Evolutionary conservation across 2,888 invertebrate genomes (phyloP), one percentile per base, ranked within the genome.

Genomic region (Invenusta paracnida): DNA sequence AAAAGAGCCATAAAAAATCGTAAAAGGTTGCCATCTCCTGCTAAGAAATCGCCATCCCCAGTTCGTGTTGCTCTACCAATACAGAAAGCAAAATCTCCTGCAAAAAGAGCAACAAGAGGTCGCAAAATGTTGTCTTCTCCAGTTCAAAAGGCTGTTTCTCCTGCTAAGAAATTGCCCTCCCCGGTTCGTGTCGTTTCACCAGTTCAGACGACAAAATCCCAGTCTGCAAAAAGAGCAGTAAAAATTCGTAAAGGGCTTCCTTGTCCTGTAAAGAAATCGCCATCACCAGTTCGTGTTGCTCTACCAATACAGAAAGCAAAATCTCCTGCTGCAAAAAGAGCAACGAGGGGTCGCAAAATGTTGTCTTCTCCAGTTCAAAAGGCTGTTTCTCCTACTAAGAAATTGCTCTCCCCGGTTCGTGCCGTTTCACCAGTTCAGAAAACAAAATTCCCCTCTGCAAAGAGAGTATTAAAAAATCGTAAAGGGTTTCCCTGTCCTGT

Each of bases 21-120:
- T n/a, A 73, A 73, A 25, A 73, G 73, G 73, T 73, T 23, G 23
- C 73, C 73, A 73, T 73, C 73, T 73, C 73, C 73, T 5, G 27
- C 2, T 73, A 25, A 73, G 23, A 13, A 73, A 73, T 5, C 73
- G 5, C 11, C 73, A 23, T 73, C 73, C 2, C 73, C 73, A 25
- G 73, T 23, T 73, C 5, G 73, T 2, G 23, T 13, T 13, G 5
- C 73, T 73, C 73, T 25, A n/a, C 23, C 73, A 23, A 5, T 73
- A n/a, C 11, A 13, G 17, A 13, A 23, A 73, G 73, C 73, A n/a
- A 73, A 73, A 73, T 25, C 23, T 73, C 23, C 73, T 25, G 73
- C 73, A 73, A 73, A 73, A 73, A 5, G 73, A 73, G 11, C 5
- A 73, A 23, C 73, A 13, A 73, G 73, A 25, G 25, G 25, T 5